phyloP scores from a whole-genome alignment of 2,888 invertebrate species.

The Drosophila rubida region DNA sequence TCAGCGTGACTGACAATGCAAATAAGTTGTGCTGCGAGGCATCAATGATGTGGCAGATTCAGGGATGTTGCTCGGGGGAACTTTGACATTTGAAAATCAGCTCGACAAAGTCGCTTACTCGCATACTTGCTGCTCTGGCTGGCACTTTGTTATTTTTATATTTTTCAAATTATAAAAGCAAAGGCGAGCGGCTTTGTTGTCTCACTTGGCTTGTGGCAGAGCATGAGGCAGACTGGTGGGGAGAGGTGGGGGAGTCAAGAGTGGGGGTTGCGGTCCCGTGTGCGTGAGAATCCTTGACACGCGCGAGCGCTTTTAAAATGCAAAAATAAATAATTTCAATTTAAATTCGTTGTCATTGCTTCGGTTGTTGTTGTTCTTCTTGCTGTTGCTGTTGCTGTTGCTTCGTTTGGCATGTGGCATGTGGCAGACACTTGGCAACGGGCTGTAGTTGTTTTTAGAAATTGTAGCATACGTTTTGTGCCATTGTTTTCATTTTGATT shows the following conservation, averaged over 20 bases:
- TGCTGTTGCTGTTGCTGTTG: constrained; percentile 22
- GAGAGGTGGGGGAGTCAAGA: neutral
- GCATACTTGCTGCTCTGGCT: constrained; percentile 44
- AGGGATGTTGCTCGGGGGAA: constrained; percentile 33
- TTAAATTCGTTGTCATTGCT: constrained; percentile 71
- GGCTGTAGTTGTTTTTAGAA: constrained; percentile 58
- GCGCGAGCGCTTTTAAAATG: constrained; percentile 76
- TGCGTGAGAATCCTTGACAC: constrained; percentile 80
- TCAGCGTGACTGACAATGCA: constrained; percentile 1
- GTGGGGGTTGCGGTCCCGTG: constrained; percentile 31
- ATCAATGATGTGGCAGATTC: constrained; percentile 1
- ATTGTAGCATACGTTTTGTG: constrained; percentile 70
- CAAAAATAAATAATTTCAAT: constrained; percentile 82
- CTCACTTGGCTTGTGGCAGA: constrained; percentile 24
- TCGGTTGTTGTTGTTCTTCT: constrained; percentile 39
- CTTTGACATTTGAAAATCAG: constrained; percentile 75
- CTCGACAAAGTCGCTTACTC: constrained; percentile 19
- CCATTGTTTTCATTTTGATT: constrained; percentile 65
- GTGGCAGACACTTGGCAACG: constrained; percentile 50
- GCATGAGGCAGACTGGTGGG: neutral
- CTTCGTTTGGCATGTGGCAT: constrained; percentile 3
- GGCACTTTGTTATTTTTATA: constrained; percentile 78
- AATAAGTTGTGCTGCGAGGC: neutral
- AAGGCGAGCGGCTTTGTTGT: constrained; percentile 66
- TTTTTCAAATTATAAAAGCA: constrained; percentile 80